Percentiles rank a stretch among this genome's conserved stretches.
Conservation (phyloP, 2,797 vertebrate genomes). For the Craterocephalus amniculus region DNA sequence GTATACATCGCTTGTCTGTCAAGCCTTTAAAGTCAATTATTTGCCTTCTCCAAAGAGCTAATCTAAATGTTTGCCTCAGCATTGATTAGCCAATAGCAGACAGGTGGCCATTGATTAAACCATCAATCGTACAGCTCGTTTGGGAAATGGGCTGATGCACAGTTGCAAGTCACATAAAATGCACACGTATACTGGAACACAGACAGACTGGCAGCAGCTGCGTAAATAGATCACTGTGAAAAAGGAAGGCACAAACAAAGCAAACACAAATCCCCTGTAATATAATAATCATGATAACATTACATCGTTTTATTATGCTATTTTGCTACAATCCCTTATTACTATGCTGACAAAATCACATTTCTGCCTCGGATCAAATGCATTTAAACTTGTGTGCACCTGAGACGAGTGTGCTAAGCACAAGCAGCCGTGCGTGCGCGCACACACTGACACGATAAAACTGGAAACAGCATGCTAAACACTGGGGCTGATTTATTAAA, state of each 20-base stretch:
- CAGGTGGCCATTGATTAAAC: slow-evolving; percentile 64
- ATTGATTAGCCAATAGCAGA: slow-evolving; percentile 66
- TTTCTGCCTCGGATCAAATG: slow-evolving; percentile 61
- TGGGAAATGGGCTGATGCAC: slow-evolving; percentile 47
- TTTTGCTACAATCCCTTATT: slow-evolving; percentile 64
- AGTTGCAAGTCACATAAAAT: slow-evolving; percentile 37
- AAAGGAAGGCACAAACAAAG: slow-evolving; percentile 48
- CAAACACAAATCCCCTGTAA: slow-evolving; percentile 70
- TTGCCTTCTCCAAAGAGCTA: slow-evolving; percentile 45
- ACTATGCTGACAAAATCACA: slow-evolving; percentile 68
- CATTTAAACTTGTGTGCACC: slow-evolving; percentile 62
- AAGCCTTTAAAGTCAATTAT: slow-evolving; percentile 61
- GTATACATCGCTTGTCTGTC: slow-evolving; percentile 42
- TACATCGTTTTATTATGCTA: slow-evolving; percentile 67
- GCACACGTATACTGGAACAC: slow-evolving; percentile 37
- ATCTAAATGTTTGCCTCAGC: slow-evolving; percentile 69
- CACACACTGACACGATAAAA: slow-evolving; percentile 14
- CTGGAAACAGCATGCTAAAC: slow-evolving; percentile 59
- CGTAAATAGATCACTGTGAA: slow-evolving; percentile 60
- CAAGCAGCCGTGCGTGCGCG: background rate
- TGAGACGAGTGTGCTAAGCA: slow-evolving; percentile 44
- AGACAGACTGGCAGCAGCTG: slow-evolving; percentile 54
- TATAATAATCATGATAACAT: slow-evolving; percentile 72
- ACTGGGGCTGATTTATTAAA: slow-evolving; percentile 58
- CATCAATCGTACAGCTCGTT: slow-evolving; percentile 52